A percentile compares a stretch with the other conserved stretches of the same genome.
Conservation (phyloP, 1,140 invertebrate species). For the Teleogryllus occipitalis region DNA sequence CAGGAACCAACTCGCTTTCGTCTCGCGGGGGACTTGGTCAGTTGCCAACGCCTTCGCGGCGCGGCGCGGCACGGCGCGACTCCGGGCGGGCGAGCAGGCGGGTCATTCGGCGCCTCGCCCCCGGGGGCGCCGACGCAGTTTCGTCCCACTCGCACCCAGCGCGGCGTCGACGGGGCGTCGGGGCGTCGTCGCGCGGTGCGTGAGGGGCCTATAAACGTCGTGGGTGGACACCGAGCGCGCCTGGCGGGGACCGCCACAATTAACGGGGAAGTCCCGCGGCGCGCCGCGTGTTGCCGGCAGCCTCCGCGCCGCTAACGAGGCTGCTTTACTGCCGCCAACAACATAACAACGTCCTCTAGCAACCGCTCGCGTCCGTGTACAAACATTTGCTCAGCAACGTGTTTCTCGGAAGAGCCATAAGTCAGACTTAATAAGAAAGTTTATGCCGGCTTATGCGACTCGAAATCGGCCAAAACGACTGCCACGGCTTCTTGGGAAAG, state of each 20-base stretch:
- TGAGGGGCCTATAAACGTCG: neutral
- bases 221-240: neutral
- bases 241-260: neutral
- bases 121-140: too few species aligned
- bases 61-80: too few species aligned
- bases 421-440: slow-evolving; percentile 1
- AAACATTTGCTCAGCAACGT: neutral
- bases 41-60: too few species aligned
- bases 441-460: neutral
- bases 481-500: too few species aligned
- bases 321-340: neutral
- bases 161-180: neutral
- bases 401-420: neutral
- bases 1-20: too few species aligned
- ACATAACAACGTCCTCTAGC: slow-evolving; percentile 3
- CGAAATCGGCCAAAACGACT: neutral
- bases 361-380: neutral
- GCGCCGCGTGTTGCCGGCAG: neutral
- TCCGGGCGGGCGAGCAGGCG: too few species aligned
- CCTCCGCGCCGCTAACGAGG: neutral
- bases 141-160: too few species aligned
- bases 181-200: neutral
- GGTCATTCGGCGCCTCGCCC: too few species aligned
- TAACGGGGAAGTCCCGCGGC: neutral
- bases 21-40: too few species aligned